phyloP scores from a whole-genome alignment of 2,888 invertebrate species.

The Oxytorus armatus region DNA sequence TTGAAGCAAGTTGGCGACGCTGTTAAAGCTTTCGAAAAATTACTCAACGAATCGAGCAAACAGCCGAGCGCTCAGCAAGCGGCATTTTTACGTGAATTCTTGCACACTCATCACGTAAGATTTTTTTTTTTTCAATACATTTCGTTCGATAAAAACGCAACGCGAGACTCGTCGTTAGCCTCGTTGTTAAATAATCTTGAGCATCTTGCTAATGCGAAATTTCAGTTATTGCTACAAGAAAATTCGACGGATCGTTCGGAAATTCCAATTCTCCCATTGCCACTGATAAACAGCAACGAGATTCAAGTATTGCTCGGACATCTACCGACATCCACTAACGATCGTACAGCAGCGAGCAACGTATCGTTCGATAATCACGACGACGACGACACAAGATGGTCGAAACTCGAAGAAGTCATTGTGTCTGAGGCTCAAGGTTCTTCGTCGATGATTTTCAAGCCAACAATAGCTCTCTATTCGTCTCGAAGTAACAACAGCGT shows the following conservation, averaged over 20 bases:
- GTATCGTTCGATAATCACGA: constrained; percentile 81
- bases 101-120: constrained; percentile 92
- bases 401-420: constrained; percentile 91
- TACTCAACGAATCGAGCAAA: constrained; percentile 89
- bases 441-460: constrained; percentile 91
- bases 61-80: constrained; percentile 91
- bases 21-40: constrained; percentile 91
- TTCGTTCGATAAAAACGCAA: too few relatives aligned
- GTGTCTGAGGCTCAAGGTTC: constrained; percentile 89
- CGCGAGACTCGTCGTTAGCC: too few relatives aligned
- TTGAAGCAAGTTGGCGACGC: constrained; percentile 90
- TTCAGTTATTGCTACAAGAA: constrained; percentile 79
- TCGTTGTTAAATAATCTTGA: too few relatives aligned
- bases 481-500: constrained; percentile 87
- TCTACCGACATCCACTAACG: constrained; percentile 86
- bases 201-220: too few relatives aligned
- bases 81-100: constrained; percentile 94
- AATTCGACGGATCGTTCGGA: constrained; percentile 78
- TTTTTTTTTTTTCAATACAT: not conserved
- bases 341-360: constrained; percentile 77
- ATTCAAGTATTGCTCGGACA: constrained; percentile 90
- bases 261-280: constrained; percentile 90
- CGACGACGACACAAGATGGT: constrained; percentile 87
- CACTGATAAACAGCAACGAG: constrained; percentile 88
- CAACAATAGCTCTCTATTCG: constrained; percentile 90